Percentiles rank a stretch among this genome's conserved stretches.
These are phyloP conservation scores for Zele albiditarsus DNA, from an alignment of 2,888 invertebrate genomes.

Conservation along the genomic window DNA sequence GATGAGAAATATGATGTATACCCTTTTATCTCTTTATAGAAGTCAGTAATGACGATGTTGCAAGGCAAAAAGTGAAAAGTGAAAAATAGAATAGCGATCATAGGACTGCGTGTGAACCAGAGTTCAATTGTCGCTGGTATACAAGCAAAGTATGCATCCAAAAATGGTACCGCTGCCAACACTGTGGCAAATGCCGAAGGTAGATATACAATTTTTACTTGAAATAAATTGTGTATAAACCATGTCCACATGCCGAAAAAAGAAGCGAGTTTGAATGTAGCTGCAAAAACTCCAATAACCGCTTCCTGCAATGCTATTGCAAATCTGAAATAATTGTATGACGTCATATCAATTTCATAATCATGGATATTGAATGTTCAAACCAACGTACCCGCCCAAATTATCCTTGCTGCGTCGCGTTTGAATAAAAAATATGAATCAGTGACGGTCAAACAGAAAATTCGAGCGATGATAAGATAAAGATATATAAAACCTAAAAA, in stretches of 20 bases:
- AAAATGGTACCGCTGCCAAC: constrained; percentile 95
- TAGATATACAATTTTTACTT: constrained; percentile 94
- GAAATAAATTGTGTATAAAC: constrained; percentile 96
- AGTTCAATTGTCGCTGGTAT: constrained; percentile 95
- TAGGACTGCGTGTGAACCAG: constrained; percentile 92
- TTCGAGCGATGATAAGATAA: not conserved
- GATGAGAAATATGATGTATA: constrained; percentile 12
- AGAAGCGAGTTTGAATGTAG: constrained; percentile 96
- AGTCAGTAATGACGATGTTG: constrained; percentile 93
- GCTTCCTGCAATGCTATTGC: constrained; percentile 90
- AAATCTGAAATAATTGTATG: constrained; percentile 75
- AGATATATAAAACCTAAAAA: constrained; percentile 9
- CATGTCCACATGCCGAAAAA: constrained; percentile 99
- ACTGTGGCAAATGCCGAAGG: constrained; percentile 95
- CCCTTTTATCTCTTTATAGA: constrained; percentile 98
- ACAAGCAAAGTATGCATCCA: constrained; percentile 96
- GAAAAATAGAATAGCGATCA: constrained; percentile 87
- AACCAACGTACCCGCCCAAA: constrained; percentile 59
- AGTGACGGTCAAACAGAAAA: not conserved
- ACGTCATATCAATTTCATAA: constrained; percentile 11
- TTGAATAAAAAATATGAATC: constrained; percentile 15
- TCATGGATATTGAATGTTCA: constrained; percentile 6
- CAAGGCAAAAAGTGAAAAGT: constrained; percentile 91
- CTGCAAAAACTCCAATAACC: constrained; percentile 94
- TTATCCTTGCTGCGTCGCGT: constrained; percentile 52